A percentile compares a stretch with the other conserved stretches of the same genome.
These are phyloP conservation scores for Ctenopoma kingsleyae DNA, from an alignment of 2,797 vertebrate species.

Conservation along the genomic window DNA sequence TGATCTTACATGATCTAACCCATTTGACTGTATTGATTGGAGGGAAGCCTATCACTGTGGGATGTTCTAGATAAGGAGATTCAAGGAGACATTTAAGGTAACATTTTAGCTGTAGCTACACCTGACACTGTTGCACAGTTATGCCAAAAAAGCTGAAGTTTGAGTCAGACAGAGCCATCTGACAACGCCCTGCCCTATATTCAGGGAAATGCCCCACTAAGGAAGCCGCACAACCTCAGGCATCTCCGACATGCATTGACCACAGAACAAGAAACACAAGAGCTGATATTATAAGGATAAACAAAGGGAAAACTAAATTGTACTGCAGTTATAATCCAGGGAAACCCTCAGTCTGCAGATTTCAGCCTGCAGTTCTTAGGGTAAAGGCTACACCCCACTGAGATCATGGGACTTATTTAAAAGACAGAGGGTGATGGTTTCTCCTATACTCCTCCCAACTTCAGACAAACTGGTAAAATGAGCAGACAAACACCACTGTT, in stretches of 20 bases:
- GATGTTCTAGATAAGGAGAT: neutral
- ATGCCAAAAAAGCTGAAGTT: constrained; percentile 33
- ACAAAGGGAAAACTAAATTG: constrained; percentile 55
- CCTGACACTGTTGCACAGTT: constrained; percentile 20
- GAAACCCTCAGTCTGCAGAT: constrained; percentile 56
- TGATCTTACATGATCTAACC: neutral
- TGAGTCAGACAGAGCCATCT: constrained; percentile 39
- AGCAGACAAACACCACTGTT: constrained; percentile 4
- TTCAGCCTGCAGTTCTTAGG: constrained; percentile 29
- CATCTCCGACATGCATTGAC: constrained; percentile 74
- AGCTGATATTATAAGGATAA: constrained; percentile 71
- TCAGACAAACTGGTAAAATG: constrained; percentile 15
- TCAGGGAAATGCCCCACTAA: constrained; percentile 65
- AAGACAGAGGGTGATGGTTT: constrained; percentile 20
- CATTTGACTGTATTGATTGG: constrained; percentile 3
- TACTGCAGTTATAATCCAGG: constrained; percentile 46
- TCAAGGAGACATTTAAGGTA: neutral
- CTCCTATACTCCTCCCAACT: constrained; percentile 13
- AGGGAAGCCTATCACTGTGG: neutral
- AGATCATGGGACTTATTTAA: constrained; percentile 35
- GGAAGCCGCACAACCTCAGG: constrained; percentile 80
- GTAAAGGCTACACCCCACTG: constrained; percentile 45
- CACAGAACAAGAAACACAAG: constrained; percentile 70
- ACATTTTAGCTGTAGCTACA: neutral
- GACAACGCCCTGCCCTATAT: constrained; percentile 78